These are phyloP conservation scores for Adelges cooleyi DNA, from an alignment of 1,140 invertebrate genomes.

Conservation along the genomic window DNA sequence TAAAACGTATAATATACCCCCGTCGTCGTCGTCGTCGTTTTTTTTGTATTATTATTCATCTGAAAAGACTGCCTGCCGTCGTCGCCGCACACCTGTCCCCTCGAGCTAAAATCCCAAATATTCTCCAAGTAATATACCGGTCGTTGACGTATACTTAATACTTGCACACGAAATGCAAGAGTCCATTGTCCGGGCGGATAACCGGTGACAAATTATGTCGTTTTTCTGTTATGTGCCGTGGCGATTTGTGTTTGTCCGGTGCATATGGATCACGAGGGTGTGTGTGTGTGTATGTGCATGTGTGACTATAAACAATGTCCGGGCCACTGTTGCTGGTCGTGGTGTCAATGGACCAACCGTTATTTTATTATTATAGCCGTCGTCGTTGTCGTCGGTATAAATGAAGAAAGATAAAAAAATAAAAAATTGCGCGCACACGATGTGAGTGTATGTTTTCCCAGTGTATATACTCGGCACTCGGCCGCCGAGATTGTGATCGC, in stretches of 20 bases:
- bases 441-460: neutral
- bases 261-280: too few relatives aligned
- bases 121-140: neutral
- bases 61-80: neutral
- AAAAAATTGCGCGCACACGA: neutral
- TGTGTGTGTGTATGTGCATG: too few relatives aligned
- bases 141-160: neutral
- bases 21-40: neutral
- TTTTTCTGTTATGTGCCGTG: too few relatives aligned
- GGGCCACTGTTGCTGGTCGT: too few relatives aligned
- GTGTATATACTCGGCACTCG: neutral
- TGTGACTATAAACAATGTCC: too few relatives aligned
- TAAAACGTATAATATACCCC: neutral
- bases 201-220: too few relatives aligned
- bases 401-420: conserved; percentile 5
- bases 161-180: too few relatives aligned
- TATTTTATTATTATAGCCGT: neutral
- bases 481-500: conserved; percentile 11
- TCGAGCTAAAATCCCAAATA: neutral
- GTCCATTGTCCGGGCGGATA: too few relatives aligned
- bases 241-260: too few relatives aligned
- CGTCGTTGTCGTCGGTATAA: too few relatives aligned
- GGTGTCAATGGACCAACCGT: conserved; percentile 13
- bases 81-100: conserved; percentile 15
- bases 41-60: neutral